phyloP scores from a whole-genome alignment of 2,113 vertebrate species.

The Excalfactoria chinensis region DNA sequence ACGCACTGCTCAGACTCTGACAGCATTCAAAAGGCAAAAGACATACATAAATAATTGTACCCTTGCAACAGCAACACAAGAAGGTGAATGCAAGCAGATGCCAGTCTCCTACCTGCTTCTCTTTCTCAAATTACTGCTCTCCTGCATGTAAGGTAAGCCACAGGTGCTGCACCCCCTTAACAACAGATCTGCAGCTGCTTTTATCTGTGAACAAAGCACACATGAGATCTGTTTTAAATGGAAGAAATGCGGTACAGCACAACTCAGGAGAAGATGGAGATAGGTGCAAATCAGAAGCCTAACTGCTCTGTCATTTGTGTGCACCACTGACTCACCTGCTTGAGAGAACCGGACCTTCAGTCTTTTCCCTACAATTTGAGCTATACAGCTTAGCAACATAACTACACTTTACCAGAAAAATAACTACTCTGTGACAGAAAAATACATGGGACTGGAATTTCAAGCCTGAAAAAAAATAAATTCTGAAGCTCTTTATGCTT shows the following conservation, averaged over 20 bases:
- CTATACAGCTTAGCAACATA: neutral
- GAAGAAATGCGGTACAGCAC: neutral
- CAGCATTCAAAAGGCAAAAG: neutral
- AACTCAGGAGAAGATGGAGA: neutral
- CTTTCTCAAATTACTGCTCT: constrained; percentile 20
- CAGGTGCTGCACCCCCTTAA: neutral
- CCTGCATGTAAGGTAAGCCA: neutral
- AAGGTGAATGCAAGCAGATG: neutral
- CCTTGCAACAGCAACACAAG: neutral
- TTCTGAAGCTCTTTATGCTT: neutral
- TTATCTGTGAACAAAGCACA: constrained; percentile 7
- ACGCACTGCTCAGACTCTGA: neutral
- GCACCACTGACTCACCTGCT: neutral
- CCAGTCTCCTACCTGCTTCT: neutral
- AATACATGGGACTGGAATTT: neutral
- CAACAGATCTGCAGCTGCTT: neutral
- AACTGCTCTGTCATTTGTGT: neutral
- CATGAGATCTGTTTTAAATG: neutral
- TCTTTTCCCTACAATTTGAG: neutral
- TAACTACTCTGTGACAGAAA: neutral
- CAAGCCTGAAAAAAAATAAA: neutral
- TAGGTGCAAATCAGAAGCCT: neutral
- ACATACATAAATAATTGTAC: neutral
- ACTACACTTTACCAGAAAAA: neutral
- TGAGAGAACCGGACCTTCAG: neutral